phyloP scores from a whole-genome alignment of 2,797 vertebrate species.

The Pelochelys cantorii region DNA sequence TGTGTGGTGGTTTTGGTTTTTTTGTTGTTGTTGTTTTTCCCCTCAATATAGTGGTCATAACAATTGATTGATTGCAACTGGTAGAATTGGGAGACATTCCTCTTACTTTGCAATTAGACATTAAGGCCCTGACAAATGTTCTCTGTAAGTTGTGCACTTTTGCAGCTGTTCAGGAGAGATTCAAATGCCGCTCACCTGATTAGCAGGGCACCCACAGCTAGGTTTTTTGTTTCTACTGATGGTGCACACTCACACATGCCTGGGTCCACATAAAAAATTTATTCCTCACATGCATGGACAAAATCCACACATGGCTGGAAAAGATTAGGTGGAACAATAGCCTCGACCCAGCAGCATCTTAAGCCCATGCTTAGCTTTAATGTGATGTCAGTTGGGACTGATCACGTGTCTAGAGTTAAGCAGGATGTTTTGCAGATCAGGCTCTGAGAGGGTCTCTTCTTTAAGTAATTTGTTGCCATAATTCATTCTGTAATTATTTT shows the following conservation, averaged over 20 bases:
- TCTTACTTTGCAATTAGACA: conserved; percentile 64
- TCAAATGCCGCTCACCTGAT: no score
- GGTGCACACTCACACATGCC: no score
- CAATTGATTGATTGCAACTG: conserved; percentile 53
- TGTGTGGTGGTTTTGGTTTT: neutral
- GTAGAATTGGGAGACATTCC: conserved; percentile 43
- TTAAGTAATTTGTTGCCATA: conserved; percentile 35
- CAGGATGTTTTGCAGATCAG: neutral
- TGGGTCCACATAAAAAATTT: no score
- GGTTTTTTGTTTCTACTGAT: no score
- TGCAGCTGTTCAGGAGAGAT: no score
- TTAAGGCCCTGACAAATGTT: neutral
- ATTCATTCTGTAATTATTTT: neutral
- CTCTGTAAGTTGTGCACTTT: no score
- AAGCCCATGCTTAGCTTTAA: conserved; percentile 5
- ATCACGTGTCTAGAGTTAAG: conserved; percentile 52
- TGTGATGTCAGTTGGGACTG: conserved; percentile 42
- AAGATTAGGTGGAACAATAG: neutral
- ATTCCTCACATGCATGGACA: no score
- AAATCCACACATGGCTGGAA: no score
- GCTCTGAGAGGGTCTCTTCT: neutral
- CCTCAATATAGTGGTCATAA: conserved; percentile 38
- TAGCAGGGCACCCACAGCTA: no score
- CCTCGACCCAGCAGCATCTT: conserved; percentile 21
- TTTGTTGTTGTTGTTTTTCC: no score